Conservation (phyloP, 2,113 vertebrate species). For the Climacteris rufus region DNA sequence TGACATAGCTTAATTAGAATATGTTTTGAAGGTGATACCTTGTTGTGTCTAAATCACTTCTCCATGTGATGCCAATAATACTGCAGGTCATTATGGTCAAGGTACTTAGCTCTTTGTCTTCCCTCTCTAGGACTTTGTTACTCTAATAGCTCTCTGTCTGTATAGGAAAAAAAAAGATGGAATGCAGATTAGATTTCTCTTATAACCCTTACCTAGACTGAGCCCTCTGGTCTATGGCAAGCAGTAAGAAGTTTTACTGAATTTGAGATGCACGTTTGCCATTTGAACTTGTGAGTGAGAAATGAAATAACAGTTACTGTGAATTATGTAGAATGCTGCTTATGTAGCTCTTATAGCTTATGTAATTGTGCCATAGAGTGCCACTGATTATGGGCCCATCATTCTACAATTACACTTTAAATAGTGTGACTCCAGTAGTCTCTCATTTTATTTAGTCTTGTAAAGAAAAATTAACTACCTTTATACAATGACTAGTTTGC, state of each 20-base stretch:
- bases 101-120: neutral
- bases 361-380: neutral
- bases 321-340: neutral
- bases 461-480: neutral
- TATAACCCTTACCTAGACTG: neutral
- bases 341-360: neutral
- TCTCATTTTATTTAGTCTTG: slow-evolving; percentile 45
- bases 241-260: neutral
- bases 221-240: neutral
- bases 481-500: slow-evolving; percentile 23
- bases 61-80: neutral
- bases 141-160: neutral
- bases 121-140: neutral
- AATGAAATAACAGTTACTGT: neutral
- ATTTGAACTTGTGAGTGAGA: neutral
- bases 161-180: neutral
- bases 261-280: neutral
- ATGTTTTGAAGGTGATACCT: neutral
- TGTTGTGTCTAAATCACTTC: neutral
- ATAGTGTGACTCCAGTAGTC: slow-evolving; percentile 37
- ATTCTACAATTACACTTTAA: neutral
- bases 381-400: neutral
- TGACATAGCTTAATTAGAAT: neutral
- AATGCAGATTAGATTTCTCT: neutral
- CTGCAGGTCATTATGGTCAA: neutral